Evolutionary conservation across 2,888 invertebrate genomes (phyloP).

Genomic region (Sphaerophoria rueppellii): DNA sequence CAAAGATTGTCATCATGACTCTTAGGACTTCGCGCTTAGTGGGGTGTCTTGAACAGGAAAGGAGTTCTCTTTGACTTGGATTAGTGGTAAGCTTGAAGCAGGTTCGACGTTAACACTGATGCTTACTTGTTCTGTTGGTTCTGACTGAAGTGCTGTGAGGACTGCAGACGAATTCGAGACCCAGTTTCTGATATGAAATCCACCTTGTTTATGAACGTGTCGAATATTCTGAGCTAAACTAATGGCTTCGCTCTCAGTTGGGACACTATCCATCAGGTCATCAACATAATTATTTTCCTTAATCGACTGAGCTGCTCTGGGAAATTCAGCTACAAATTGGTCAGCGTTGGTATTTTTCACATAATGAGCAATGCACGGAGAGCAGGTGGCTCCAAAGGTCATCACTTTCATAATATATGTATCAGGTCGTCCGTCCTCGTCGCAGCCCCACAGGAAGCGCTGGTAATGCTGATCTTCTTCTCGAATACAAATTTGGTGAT

Average conservation of each 20-base stretch:
- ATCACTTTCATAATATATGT: slow-evolving; percentile 40
- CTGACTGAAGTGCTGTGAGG: slow-evolving; percentile 12
- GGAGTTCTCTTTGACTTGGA: slow-evolving; percentile 20
- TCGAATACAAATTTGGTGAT: slow-evolving; percentile 15
- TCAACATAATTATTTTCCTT: slow-evolving; percentile 75
- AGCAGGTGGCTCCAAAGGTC: slow-evolving; percentile 19
- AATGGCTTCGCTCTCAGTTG: slow-evolving; percentile 70
- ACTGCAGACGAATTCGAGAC: slow-evolving; percentile 5
- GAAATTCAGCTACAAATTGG: neutral
- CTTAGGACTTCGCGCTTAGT: slow-evolving; percentile 62
- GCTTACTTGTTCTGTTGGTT: neutral
- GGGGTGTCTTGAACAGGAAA: slow-evolving; percentile 33
- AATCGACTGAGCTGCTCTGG: slow-evolving; percentile 43
- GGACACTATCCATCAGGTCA: slow-evolving; percentile 75
- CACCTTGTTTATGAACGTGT: slow-evolving; percentile 49
- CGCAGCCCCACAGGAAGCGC: slow-evolving; percentile 75
- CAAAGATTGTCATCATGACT: slow-evolving; percentile 59
- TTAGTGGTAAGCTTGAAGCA: slow-evolving; percentile 30
- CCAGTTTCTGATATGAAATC: neutral
- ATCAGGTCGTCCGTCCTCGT: slow-evolving; percentile 18
- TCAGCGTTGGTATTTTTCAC: slow-evolving; percentile 22
- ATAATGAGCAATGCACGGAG: neutral
- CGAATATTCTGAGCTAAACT: slow-evolving; percentile 60
- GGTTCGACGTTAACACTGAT: neutral
- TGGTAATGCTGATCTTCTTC: slow-evolving; percentile 37